Evolutionary conservation across 2,113 vertebrate genomes (phyloP), one percentile per base, ranked within the genome.

Genomic region (Clarias macrocephalus): DNA sequence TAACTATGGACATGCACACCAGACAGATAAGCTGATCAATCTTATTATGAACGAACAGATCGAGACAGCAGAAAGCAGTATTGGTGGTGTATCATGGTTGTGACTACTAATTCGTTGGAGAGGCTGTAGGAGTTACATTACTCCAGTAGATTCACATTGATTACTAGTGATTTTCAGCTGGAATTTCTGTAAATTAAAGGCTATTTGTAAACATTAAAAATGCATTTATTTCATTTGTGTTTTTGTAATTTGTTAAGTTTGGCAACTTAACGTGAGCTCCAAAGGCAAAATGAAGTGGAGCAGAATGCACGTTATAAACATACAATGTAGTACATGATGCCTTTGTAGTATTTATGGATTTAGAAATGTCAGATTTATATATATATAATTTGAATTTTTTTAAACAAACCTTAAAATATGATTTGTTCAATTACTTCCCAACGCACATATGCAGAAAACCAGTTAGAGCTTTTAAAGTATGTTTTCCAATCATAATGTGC

Each of bases 41-140:
- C 68, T 75, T 5, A 18, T 85, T 77, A 59, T 52, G 85, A 65
- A 72, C 57, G 86, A 68, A 91, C 84, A 88, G 82, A 92, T 73
- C 15, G 60, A 68, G 37, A 81, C 33, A 81, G 57, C 70, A 87
- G 86, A 72, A 65, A 86, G 83, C 56, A 86, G 88, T 63, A 72
- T 8, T 19, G 37, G 3, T 15, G 15, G 11, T 76, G 73, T 15
- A 76, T 56, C 23, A 12, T 77, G 73, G 73, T 5, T 77, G 13
- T 80, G 16, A 57, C 4, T 57, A 10, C 42, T 76, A 76, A 52
- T 48, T n/a, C n/a, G 23, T n/a, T 52, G 12, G 42, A 12, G 23
- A 25, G n/a, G 52, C 52, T 59, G 37, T 79, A 56, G 62, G 21
- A 37, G 72, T 72, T 52, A 54, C 85, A 3, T 86, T 57, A 75